phyloP scores from a whole-genome alignment of 2,888 invertebrate genomes.

The Seira musarum region DNA sequence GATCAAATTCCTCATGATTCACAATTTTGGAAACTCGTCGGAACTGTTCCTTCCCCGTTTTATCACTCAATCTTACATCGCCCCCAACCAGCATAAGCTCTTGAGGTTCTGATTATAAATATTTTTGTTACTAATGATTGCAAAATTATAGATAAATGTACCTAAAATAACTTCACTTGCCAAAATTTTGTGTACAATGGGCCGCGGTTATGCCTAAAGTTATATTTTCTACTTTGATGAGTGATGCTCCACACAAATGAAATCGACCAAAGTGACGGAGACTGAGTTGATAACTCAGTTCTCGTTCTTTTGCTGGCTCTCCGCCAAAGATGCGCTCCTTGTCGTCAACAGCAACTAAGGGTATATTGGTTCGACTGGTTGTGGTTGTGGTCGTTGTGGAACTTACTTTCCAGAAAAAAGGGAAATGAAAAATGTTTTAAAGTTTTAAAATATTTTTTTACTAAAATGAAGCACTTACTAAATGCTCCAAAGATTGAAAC shows the following conservation, averaged over 20 bases:
- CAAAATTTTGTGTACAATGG: slow-evolving; percentile 23
- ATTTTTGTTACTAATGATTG: not conserved
- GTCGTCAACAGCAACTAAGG: too few species aligned
- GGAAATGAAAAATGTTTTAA: too few species aligned
- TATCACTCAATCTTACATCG: slow-evolving; percentile 29
- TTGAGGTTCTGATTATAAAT: not conserved
- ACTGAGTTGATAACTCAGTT: slow-evolving; percentile 36
- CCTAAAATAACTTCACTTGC: too few species aligned
- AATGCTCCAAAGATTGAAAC: too few species aligned
- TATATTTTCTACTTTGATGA: slow-evolving; percentile 19
- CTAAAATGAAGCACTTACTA: too few species aligned
- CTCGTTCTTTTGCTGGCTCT: slow-evolving; percentile 15
- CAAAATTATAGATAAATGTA: not conserved
- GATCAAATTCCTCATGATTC: slow-evolving; percentile 21
- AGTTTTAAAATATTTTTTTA: too few species aligned
- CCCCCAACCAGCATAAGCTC: slow-evolving; percentile 41
- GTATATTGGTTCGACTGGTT: too few species aligned
- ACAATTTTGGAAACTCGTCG: slow-evolving; percentile 21
- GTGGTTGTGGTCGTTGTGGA: too few species aligned
- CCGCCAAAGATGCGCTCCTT: slow-evolving; percentile 46
- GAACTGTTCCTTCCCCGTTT: slow-evolving; percentile 26
- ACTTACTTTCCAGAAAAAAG: too few species aligned
- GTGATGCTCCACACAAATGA: slow-evolving; percentile 33
- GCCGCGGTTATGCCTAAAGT: slow-evolving; percentile 31
- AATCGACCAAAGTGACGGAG: not conserved